These are phyloP conservation scores for Frieseomelitta varia DNA, from an alignment of 1,140 invertebrate species.

Conservation along the genomic window DNA sequence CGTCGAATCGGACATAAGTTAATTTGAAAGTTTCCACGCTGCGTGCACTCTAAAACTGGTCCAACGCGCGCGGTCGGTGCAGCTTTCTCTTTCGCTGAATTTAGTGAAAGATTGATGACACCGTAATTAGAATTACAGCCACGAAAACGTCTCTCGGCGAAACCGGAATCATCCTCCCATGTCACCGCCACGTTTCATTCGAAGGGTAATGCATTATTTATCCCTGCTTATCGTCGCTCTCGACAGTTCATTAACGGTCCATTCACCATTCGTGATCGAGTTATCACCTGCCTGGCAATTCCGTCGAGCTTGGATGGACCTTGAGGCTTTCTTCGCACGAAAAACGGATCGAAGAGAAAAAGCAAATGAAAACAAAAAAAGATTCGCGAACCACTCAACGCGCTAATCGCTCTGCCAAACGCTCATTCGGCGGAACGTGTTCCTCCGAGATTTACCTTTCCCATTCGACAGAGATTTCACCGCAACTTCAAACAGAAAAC, in stretches of 20 bases:
- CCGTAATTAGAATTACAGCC: conserved; percentile 8
- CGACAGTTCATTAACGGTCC: background rate
- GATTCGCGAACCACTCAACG: background rate
- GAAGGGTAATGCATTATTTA: background rate
- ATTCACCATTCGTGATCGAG: conserved; percentile 16
- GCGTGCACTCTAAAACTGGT: conserved; percentile 37
- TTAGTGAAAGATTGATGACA: conserved; percentile 61
- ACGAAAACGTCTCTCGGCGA: background rate
- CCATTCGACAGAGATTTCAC: background rate
- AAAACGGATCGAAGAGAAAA: background rate
- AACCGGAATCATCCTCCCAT: conserved; percentile 5
- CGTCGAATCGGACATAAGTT: conserved; percentile 15
- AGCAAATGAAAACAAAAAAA: no score
- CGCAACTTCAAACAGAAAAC: no score
- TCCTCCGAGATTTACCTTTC: background rate
- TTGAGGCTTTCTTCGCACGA: background rate
- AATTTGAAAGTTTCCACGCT: conserved; percentile 60
- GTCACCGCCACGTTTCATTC: background rate
- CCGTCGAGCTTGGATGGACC: no score
- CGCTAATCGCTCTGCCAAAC: conserved; percentile 24
- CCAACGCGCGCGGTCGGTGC: conserved; percentile 18
- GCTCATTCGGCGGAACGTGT: background rate
- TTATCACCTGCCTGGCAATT: conserved; percentile 17
- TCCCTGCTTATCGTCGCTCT: background rate
- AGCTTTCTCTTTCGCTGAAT: conserved; percentile 67